phyloP scores from a whole-genome alignment of 2,113 vertebrate genomes.

The Gallinago media region DNA sequence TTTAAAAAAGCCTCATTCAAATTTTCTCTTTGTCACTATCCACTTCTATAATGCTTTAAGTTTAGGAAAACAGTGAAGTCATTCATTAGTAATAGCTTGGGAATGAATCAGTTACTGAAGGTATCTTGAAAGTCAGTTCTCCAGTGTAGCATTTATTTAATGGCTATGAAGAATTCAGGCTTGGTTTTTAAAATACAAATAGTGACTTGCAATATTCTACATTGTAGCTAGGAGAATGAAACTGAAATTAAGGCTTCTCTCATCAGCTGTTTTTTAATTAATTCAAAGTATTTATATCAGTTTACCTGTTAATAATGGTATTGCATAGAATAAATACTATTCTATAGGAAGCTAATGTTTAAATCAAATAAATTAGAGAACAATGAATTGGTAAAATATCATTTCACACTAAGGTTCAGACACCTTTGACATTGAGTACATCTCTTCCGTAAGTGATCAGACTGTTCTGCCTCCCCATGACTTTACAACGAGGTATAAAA shows the following conservation, averaged over 20 bases:
- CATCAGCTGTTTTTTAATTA: neutral
- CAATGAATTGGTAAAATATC: neutral
- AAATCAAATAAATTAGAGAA: neutral
- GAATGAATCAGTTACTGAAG: neutral
- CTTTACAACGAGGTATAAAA: neutral
- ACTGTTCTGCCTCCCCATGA: neutral
- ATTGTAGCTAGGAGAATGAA: neutral
- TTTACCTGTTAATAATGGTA: neutral
- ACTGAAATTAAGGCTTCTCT: neutral
- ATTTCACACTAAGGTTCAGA: neutral
- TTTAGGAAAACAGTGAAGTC: neutral
- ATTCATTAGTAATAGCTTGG: neutral
- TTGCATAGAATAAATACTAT: neutral
- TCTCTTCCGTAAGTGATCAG: neutral
- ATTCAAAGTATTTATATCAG: neutral
- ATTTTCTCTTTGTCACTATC: neutral
- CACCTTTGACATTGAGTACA: neutral
- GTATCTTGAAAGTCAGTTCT: neutral
- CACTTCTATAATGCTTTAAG: neutral
- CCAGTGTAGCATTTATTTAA: neutral
- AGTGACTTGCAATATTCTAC: neutral
- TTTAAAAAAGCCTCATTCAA: neutral
- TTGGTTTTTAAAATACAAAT: neutral
- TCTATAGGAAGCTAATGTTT: neutral
- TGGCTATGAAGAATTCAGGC: neutral